Percentiles rank a stretch among this genome's conserved stretches.
phyloP scores from a whole-genome alignment of 2,888 invertebrate genomes.

The Pyrrhosoma nymphula region DNA sequence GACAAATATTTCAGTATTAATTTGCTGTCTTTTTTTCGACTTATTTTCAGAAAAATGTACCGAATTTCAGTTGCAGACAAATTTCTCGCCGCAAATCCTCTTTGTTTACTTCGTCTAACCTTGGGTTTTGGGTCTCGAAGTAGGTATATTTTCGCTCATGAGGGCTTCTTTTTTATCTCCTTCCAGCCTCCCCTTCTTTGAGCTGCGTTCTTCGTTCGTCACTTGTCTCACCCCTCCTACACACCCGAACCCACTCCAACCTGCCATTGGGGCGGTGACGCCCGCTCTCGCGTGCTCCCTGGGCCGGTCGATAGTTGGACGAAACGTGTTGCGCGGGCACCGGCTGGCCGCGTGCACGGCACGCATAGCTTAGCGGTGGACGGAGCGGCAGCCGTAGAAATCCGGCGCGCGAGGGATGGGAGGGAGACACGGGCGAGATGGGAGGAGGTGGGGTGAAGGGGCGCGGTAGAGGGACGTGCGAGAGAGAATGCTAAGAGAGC shows the following conservation, averaged over 20 bases:
- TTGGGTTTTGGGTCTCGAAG: too few species aligned
- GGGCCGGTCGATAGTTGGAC: not conserved
- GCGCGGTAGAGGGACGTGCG: not conserved
- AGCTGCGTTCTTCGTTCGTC: not conserved
- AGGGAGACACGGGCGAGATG: constrained; percentile 30
- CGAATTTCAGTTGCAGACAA: too few species aligned
- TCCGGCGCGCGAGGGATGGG: constrained; percentile 18
- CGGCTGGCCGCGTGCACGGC: not conserved
- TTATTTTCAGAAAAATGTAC: too few species aligned
- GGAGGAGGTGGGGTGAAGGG: not conserved
- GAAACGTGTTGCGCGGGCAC: not conserved
- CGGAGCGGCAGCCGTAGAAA: constrained; percentile 70
- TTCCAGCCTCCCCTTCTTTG: too few species aligned
- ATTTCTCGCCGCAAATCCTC: too few species aligned
- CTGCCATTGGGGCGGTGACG: not conserved
- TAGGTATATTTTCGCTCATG: too few species aligned
- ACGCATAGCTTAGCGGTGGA: constrained; percentile 8
- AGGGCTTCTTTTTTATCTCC: too few species aligned
- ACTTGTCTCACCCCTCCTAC: not conserved
- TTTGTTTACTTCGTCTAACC: too few species aligned
- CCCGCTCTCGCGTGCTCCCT: not conserved
- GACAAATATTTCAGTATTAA: too few species aligned
- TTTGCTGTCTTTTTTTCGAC: too few species aligned
- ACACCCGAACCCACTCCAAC: not conserved
- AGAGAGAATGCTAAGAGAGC: constrained; percentile 3